Base-by-base conservation (phyloP, 1,140 invertebrate genomes). In the Drosophila lini region DNA sequence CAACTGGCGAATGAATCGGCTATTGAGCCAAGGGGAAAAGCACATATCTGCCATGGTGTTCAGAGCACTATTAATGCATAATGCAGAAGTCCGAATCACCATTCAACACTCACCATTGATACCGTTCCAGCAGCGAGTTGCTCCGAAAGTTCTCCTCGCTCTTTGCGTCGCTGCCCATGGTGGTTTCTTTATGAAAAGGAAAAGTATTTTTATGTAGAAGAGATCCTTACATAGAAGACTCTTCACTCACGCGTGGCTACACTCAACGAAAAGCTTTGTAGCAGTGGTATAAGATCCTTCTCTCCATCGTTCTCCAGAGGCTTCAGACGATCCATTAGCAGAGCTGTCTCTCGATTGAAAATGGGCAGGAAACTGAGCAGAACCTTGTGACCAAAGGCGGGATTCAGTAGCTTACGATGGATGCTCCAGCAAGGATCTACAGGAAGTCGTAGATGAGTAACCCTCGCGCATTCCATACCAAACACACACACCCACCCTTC, bases 11-110 rank as follows among this genome's bases (percentile, higher is more conserved):
- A 89, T 16, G 3, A 58, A 57, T 41, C 61, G 79, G 34, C 40
- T 70, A 7, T 52, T 71, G 7, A 91, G 50, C 86, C 86, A 91
- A 1, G 90, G 90, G 5, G 90, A 81, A 47, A 91, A 91, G 57
- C 79, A 85, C 83, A 91, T 91, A 47, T 89, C 73, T 70, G 90
- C 89, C 81, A 91, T 91, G 47, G 64, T 79, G 75, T 91, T 84
- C 47, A 82, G 28, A 57, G 70, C 41, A 79, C 82, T 85, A 70
- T 79, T 69, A 82, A 68, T 61, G 82, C 57, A 79, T 86, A 79
- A 50, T 50, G 62, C 34, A 73, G 40, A 32, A 36, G 44, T 56
- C 58, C 31, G 19, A 15, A 25, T 22, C 13, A 10, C 8, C 8
- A 13, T n/a, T 3, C 3, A 36, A 28, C 5, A 76, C 79, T 78